Conservation (phyloP, 1,140 invertebrate species). For the Macrobrachium nipponense region DNA sequence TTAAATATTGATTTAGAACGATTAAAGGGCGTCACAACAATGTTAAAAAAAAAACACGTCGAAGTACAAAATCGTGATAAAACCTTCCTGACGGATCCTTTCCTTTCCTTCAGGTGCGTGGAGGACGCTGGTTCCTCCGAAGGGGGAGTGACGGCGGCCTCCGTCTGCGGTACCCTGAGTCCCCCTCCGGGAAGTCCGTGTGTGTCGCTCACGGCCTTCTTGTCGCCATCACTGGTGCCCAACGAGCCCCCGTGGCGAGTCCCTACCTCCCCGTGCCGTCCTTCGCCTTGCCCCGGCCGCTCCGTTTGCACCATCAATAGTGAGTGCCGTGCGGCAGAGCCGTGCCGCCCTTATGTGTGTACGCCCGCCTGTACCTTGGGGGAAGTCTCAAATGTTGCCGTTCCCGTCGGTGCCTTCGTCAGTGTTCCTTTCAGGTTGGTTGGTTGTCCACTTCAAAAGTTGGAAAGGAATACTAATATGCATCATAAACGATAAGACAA, state of each 20-base stretch:
- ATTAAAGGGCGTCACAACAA: no score
- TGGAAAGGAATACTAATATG: no score
- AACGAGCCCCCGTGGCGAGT: slow-evolving; percentile 45
- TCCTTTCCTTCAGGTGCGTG: slow-evolving; percentile 29
- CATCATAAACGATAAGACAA: no score
- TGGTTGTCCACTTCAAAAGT: neutral
- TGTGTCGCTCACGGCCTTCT: slow-evolving; percentile 43
- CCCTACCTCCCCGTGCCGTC: slow-evolving; percentile 44
- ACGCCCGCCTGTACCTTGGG: slow-evolving; percentile 40
- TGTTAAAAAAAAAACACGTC: no score
- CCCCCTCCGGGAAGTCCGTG: slow-evolving; percentile 44
- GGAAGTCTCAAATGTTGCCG: slow-evolving; percentile 44
- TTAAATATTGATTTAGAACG: no score
- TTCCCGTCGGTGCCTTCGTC: slow-evolving; percentile 47
- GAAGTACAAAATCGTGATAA: no score
- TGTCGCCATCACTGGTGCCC: slow-evolving; percentile 29
- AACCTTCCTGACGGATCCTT: neutral
- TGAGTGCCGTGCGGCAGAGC: slow-evolving; percentile 31
- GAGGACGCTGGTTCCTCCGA: slow-evolving; percentile 10
- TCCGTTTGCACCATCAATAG: slow-evolving; percentile 32
- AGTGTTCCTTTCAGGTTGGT: slow-evolving; percentile 37
- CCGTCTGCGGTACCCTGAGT: slow-evolving; percentile 41
- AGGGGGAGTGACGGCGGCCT: slow-evolving; percentile 25
- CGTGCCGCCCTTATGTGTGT: slow-evolving; percentile 50
- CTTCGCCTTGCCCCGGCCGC: slow-evolving; percentile 37